These are phyloP conservation scores for Irena cyanogastra DNA, from an alignment of 2,113 vertebrate species.

Conservation along the genomic window DNA sequence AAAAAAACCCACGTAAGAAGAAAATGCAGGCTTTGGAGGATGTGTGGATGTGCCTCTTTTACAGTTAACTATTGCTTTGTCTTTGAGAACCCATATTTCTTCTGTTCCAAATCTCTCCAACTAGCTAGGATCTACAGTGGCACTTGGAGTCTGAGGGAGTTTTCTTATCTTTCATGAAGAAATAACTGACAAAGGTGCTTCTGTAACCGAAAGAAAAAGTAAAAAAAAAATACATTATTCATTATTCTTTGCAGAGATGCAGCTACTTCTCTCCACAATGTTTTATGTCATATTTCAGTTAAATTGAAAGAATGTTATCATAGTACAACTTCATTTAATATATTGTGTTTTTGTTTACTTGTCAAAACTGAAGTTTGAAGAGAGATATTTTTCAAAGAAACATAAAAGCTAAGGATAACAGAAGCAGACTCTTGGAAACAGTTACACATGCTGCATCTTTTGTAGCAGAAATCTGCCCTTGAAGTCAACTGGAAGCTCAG, in stretches of 20 bases:
- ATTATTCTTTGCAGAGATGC: neutral
- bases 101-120: neutral
- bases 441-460: neutral
- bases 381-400: neutral
- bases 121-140: neutral
- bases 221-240: constrained; percentile 38
- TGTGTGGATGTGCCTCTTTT: neutral
- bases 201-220: neutral
- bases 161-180: neutral
- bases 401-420: neutral
- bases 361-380: neutral
- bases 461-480: neutral
- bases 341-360: neutral
- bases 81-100: neutral
- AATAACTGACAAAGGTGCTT: neutral
- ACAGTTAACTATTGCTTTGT: neutral
- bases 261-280: neutral
- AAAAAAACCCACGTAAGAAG: neutral
- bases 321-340: neutral
- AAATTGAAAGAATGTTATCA: neutral
- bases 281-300: neutral
- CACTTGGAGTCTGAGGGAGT: neutral
- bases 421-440: neutral
- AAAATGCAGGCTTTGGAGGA: neutral
- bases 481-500: neutral